Evolutionary conservation across 1,140 invertebrate species (phyloP).

Genomic region (Tetraneura akinire): DNA sequence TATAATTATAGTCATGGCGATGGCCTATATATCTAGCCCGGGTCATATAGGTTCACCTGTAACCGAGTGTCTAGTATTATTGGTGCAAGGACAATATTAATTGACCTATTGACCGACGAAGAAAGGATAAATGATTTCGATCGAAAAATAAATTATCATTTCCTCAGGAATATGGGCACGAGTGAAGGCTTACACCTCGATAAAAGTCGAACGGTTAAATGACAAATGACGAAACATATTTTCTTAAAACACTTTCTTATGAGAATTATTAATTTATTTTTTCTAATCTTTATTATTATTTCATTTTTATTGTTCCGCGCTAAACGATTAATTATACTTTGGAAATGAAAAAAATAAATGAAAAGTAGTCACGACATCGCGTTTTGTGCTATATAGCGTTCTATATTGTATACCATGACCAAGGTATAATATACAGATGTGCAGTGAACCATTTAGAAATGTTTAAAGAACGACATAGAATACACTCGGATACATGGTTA

Average conservation of each 20-base stretch:
- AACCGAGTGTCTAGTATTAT: too few species aligned
- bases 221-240: not conserved
- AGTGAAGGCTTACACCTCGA: not conserved
- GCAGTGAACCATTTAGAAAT: constrained; percentile 14
- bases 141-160: too few species aligned
- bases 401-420: too few species aligned
- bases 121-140: too few species aligned
- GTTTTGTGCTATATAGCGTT: not conserved
- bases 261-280: not conserved
- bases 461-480: not conserved
- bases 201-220: not conserved
- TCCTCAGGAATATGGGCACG: too few species aligned
- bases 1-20: too few species aligned
- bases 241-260: not conserved
- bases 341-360: not conserved
- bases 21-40: too few species aligned
- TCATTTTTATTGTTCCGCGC: not conserved
- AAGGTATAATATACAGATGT: not conserved
- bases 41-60: too few species aligned
- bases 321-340: constrained; percentile 8
- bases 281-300: not conserved
- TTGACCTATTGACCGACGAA: too few species aligned
- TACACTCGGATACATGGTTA: not conserved
- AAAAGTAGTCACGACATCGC: constrained; percentile 29
- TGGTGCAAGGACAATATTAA: too few species aligned